Conservation (phyloP, 1,140 invertebrate species). For the Drosophila oshimai region DNA sequence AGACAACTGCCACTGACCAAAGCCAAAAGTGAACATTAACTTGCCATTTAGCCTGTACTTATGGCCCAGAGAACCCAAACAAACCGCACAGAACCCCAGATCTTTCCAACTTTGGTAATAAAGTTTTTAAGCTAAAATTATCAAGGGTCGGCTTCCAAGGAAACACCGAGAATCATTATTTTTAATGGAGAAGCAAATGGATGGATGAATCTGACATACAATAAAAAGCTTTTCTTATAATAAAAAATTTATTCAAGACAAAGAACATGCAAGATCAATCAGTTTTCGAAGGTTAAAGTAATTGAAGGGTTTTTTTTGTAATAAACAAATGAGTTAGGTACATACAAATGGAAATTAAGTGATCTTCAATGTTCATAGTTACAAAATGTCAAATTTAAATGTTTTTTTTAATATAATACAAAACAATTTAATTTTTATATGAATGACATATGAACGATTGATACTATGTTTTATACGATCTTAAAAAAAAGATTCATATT, state of each 20-base stretch:
- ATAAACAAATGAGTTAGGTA: not conserved
- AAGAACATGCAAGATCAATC: slow-evolving; percentile 15
- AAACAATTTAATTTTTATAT: too few species aligned
- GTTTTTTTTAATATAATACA: too few species aligned
- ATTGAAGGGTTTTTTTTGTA: not conserved
- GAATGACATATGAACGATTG: too few species aligned
- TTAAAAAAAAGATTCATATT: too few species aligned
- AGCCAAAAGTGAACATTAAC: slow-evolving; percentile 62
- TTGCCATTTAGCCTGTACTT: slow-evolving; percentile 49
- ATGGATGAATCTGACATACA: not conserved
- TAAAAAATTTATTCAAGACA: slow-evolving; percentile 3
- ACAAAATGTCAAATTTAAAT: not conserved
- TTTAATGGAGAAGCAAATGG: slow-evolving; percentile 26
- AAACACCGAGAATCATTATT: slow-evolving; percentile 27
- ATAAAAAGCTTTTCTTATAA: not conserved
- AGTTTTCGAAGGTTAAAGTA: slow-evolving; percentile 4
- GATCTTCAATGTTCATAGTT: not conserved
- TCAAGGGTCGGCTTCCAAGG: slow-evolving; percentile 38
- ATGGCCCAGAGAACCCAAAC: slow-evolving; percentile 29
- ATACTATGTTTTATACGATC: too few species aligned
- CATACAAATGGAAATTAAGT: not conserved
- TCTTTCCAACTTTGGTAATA: slow-evolving; percentile 17
- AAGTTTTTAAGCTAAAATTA: slow-evolving; percentile 16
- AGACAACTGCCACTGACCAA: slow-evolving; percentile 18
- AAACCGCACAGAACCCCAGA: slow-evolving; percentile 13